Percentiles rank a stretch among this genome's conserved stretches.
These are phyloP conservation scores for Tinamus guttatus DNA, from an alignment of 2,113 vertebrate species.

Conservation along the genomic window DNA sequence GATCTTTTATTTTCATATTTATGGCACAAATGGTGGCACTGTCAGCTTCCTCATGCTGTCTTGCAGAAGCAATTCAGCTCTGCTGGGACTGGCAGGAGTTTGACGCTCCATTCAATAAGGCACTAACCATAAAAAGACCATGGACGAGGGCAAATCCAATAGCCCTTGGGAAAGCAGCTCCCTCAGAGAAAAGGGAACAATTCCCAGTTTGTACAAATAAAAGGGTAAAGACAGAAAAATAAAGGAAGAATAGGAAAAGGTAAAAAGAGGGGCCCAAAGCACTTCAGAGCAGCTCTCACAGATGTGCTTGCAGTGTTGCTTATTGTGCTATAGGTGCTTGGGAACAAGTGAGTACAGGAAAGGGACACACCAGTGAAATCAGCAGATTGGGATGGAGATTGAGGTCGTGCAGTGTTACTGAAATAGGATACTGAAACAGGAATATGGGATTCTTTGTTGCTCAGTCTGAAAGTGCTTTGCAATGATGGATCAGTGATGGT, in stretches of 20 bases:
- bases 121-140: not conserved
- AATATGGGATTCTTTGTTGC: not conserved
- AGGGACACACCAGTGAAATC: not conserved
- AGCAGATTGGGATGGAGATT: not conserved
- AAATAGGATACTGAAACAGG: not conserved
- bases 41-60: not conserved
- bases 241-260: not conserved
- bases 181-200: not conserved
- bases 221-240: not conserved
- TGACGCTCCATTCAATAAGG: not conserved
- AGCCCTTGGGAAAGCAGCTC: not conserved
- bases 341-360: not conserved
- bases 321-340: not conserved
- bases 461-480: not conserved
- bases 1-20: slow-evolving; percentile 16
- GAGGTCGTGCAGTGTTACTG: not conserved
- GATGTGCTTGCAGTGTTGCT: not conserved
- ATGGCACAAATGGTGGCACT: not conserved
- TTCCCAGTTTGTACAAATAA: not conserved
- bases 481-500: not conserved
- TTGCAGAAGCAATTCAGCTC: not conserved
- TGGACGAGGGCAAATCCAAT: not conserved
- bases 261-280: not conserved
- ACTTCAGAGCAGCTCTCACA: not conserved
- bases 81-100: not conserved